Evolutionary conservation across 2,113 vertebrate species (phyloP).

Genomic region (Climacteris rufus): DNA sequence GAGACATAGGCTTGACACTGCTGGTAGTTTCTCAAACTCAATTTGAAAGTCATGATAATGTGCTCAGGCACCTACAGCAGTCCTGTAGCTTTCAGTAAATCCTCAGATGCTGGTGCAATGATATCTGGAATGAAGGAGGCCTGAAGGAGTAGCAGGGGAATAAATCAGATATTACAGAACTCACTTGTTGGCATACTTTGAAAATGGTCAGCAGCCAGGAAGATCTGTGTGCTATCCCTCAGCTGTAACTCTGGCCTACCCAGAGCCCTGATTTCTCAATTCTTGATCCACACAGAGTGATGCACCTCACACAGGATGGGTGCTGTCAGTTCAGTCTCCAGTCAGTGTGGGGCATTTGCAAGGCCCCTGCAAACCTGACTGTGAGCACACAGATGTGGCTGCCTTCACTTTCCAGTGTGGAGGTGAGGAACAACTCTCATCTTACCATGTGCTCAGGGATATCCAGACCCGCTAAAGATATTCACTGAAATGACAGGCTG

Average conservation of each 20-base stretch:
- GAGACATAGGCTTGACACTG: neutral
- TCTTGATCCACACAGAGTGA: neutral
- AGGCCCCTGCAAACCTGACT: neutral
- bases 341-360: rapidly evolving
- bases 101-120: neutral
- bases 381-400: neutral
- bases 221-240: neutral
- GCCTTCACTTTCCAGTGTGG: neutral
- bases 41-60: neutral
- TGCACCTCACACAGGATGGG: rapidly evolving
- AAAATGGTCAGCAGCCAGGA: neutral
- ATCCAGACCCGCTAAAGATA: neutral
- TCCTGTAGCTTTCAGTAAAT: neutral
- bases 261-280: neutral
- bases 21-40: slow-evolving; percentile 34
- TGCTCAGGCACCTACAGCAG: neutral
- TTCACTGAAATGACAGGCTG: neutral
- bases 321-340: neutral
- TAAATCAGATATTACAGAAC: neutral
- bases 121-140: neutral
- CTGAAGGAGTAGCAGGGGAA: neutral
- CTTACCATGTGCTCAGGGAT: neutral
- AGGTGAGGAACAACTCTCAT: neutral
- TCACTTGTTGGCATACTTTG: neutral
- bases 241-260: neutral